Evolutionary conservation across 2,113 vertebrate species (phyloP).

Genomic region (Strigops habroptila): DNA sequence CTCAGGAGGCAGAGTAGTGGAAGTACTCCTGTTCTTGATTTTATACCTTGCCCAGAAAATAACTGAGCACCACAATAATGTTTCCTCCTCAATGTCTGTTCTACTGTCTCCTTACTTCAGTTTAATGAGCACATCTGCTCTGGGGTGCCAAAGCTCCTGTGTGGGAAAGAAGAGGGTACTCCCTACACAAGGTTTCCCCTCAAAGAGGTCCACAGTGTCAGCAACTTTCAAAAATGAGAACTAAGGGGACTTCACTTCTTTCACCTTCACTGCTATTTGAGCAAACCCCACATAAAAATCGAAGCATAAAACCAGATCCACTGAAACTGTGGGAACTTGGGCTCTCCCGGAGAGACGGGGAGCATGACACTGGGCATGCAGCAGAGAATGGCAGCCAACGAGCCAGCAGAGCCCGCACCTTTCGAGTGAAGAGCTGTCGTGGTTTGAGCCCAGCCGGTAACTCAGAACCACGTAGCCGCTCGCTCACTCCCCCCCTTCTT

Average conservation of each 20-base stretch:
- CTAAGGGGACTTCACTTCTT: accelerated
- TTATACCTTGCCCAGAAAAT: background rate
- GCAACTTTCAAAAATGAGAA: background rate
- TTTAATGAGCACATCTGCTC: background rate
- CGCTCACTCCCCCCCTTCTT: too few relatives aligned
- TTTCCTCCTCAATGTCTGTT: background rate
- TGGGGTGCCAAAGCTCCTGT: too few relatives aligned
- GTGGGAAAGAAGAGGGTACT: accelerated
- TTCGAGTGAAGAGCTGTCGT: background rate
- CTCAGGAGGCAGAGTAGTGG: background rate
- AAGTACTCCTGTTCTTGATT: background rate
- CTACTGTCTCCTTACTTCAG: background rate
- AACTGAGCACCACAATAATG: accelerated
- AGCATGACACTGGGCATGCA: accelerated
- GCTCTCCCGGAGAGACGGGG: accelerated
- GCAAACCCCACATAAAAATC: too few relatives aligned
- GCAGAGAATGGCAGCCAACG: background rate
- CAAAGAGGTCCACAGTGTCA: accelerated
- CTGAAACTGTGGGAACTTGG: accelerated
- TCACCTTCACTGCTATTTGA: accelerated
- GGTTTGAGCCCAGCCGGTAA: too few relatives aligned
- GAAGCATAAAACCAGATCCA: too few relatives aligned
- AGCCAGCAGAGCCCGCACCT: background rate
- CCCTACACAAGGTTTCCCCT: too few relatives aligned
- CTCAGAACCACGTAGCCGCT: too few relatives aligned